phyloP scores from a whole-genome alignment of 2,113 vertebrate genomes.

The Reinhardtius hippoglossoides region DNA sequence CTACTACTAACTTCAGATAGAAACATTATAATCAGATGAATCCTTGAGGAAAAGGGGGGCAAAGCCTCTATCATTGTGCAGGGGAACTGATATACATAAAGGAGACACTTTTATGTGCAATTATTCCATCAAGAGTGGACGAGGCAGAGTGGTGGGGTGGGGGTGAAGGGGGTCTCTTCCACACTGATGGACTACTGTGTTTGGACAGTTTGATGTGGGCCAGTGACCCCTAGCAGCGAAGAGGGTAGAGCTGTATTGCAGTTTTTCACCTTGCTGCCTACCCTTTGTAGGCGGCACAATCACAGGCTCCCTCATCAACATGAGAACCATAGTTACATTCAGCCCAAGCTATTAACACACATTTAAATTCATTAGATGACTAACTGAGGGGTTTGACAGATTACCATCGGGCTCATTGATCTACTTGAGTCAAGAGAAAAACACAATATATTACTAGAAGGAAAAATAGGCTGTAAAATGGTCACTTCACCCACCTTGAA shows the following conservation, averaged over 20 bases:
- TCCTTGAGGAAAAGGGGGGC: constrained; percentile 35
- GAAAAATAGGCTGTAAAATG: too few relatives aligned
- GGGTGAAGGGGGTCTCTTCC: background rate
- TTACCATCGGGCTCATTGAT: background rate
- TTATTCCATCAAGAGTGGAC: constrained; percentile 31
- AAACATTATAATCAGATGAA: constrained; percentile 47
- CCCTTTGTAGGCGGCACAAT: background rate
- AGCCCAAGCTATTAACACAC: constrained; percentile 16
- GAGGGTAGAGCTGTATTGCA: constrained; percentile 8
- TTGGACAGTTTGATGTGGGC: constrained; percentile 54
- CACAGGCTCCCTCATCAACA: background rate
- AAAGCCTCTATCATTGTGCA: background rate
- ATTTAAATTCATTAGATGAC: constrained; percentile 34
- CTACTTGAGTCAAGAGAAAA: too few relatives aligned
- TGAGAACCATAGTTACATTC: background rate
- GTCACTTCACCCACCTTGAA: too few relatives aligned
- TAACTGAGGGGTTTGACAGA: background rate
- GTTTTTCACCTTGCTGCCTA: background rate
- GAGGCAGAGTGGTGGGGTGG: constrained; percentile 27
- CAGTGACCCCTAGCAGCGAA: constrained; percentile 38
- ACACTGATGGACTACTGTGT: constrained; percentile 24
- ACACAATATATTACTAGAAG: too few relatives aligned
- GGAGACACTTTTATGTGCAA: constrained; percentile 32
- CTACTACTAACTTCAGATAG: constrained; percentile 38
- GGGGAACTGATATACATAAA: constrained; percentile 27